Base-by-base conservation (phyloP, 2,888 invertebrate genomes). In the Pilophorus perplexus region DNA sequence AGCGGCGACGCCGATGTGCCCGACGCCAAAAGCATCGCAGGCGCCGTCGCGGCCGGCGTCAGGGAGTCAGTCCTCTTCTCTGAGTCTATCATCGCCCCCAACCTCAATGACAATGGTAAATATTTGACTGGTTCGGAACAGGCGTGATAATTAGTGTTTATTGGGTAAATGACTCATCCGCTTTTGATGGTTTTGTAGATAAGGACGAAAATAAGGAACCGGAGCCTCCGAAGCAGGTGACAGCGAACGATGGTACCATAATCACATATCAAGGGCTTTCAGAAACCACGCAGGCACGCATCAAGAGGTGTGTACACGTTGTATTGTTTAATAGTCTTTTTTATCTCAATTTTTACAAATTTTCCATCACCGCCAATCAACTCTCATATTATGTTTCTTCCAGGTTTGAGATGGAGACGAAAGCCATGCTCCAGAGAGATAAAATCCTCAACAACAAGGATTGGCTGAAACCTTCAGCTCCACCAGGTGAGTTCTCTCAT, bases 401-500 rank as follows among this genome's bases (percentile, higher is more conserved):
- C 48, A 73, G 87, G 75, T 88, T 89, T 77, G 88, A 88, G 75
- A 81, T 87, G 75, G 90, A 90, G 77, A 85, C 89, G 1, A 84
- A 86, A 77, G 84, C 87, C 64, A 84, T 87, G 80, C 77, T 90
- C 20, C 62, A 62, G 22, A 75, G 80, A 60, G 80, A 80, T 72
- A 76, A 77, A 59, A 46, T 40, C 57, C 59, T 66, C 48, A 66
- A 57, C 22, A 66, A 67, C 55, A 65, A 68, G 64, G 68, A 71
- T 38, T 68, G 67, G 69, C 14, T 62, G 48, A 52, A 70, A 69
- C 46, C 65, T 54, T 12, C 66, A 42, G 67, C 66, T 68, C 57
- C 68, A 66, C 59, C 69, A 70, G 67, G 69, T 68, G 0, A 69
- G 68, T 55, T 60, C 22, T 1, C 16, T n/a, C n/a, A 10, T 10